Conservation (phyloP, 92 coral and sea anemone species). For the Meandrina meandrites region DNA sequence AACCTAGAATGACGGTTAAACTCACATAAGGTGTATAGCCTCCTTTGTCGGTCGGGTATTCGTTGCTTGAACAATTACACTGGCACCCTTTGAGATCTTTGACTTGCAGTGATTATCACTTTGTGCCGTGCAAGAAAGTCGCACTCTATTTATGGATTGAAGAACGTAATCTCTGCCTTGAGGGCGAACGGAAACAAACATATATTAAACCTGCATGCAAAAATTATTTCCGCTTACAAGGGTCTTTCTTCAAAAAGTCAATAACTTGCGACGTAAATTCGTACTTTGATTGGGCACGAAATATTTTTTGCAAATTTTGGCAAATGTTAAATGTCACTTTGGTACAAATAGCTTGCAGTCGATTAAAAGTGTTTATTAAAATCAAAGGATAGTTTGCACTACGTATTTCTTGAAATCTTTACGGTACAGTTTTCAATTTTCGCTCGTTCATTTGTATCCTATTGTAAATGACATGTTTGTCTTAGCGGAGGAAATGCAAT, state of each 20-base stretch:
- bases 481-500: neutral
- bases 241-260: neutral
- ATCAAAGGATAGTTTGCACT: neutral
- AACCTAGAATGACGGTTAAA: neutral
- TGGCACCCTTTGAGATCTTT: neutral
- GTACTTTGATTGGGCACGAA: neutral
- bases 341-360: constrained; percentile 10
- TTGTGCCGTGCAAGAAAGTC: neutral
- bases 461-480: constrained; percentile 16
- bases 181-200: constrained; percentile 18
- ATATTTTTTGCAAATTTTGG: neutral
- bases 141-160: neutral
- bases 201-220: neutral
- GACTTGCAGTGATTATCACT: neutral
- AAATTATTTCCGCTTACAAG: constrained; percentile 3
- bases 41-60: neutral
- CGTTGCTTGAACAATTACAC: neutral
- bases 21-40: neutral
- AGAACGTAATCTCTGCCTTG: neutral
- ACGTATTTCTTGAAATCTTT: neutral
- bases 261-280: neutral
- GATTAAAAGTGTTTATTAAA: constrained; percentile 19
- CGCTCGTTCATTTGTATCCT: neutral
- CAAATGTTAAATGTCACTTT: neutral
- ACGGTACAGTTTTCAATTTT: neutral